phyloP scores from a whole-genome alignment of 2,888 invertebrate species.

The Palloptera scutellata region DNA sequence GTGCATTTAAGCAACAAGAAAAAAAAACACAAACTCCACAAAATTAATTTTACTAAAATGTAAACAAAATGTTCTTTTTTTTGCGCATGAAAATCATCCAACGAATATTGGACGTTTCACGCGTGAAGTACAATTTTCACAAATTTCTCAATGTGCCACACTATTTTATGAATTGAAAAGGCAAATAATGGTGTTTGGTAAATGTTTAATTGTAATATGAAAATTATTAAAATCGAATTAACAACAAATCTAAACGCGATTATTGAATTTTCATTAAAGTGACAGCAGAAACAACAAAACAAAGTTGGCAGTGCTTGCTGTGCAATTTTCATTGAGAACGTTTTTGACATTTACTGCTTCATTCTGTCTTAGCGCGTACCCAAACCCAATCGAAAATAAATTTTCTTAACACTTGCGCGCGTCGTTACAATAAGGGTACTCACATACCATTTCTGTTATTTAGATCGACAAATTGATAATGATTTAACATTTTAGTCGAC shows the following conservation, averaged over 20 bases:
- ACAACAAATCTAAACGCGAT: conserved; percentile 36
- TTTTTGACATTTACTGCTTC: too few relatives aligned
- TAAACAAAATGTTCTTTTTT: conserved; percentile 42
- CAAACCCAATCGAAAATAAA: too few relatives aligned
- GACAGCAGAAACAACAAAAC: conserved; percentile 35
- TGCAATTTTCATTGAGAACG: too few relatives aligned
- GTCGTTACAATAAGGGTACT: too few relatives aligned
- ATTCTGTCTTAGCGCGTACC: too few relatives aligned
- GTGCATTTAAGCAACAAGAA: conserved; percentile 32
- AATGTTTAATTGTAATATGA: conserved; percentile 29
- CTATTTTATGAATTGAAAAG: conserved; percentile 20
- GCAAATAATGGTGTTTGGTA: conserved; percentile 13
- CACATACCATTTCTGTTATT: too few relatives aligned
- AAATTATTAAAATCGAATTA: conserved; percentile 34
- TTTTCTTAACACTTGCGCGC: too few relatives aligned
- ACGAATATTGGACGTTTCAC: conserved; percentile 17
- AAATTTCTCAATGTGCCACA: not conserved
- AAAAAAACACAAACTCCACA: conserved; percentile 24
- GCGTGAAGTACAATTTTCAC: conserved; percentile 5
- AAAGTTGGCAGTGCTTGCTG: conserved; percentile 15
- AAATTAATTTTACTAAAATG: conserved; percentile 29
- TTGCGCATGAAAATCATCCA: conserved; percentile 22
- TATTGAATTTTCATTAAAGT: conserved; percentile 45
- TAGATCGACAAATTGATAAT: too few relatives aligned
- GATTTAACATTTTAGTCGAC: too few relatives aligned